Base-by-base conservation (phyloP, 2,113 vertebrate genomes). In the Zingel zingel region DNA sequence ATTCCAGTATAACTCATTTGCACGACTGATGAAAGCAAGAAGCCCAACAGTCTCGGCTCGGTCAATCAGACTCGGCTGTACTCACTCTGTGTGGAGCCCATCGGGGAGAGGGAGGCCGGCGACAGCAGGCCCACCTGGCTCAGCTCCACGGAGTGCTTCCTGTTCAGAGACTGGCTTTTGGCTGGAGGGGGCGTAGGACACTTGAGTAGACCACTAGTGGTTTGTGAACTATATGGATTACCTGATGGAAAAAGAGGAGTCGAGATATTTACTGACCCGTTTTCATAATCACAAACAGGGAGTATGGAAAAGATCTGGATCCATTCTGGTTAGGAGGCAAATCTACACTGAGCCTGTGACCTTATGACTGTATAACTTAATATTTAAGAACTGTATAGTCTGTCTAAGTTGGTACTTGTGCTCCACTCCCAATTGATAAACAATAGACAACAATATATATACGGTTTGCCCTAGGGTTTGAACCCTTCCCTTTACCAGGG, bases 31-130 rank as follows among this genome's bases (percentile, higher is more conserved):
- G 45, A 72, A 47, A 69, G 18, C 39, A 27, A 47, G 56, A 15
- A 36, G 51, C 45, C 43, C 43, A 23, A 27, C 48, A 14, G 54
- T 27, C 27, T 27, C 2, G 27, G 27, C 27, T 27, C 27, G 27
- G 27, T 53, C 43, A 43, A 56, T 67, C 25, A 39, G 75, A 53
- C 48, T 66, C 7, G 0, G 21, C 58, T 71, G 27, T 54, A 97
- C 98, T 99, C 94, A 99, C 98, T 98, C 96, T 99, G 98, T 89
- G 97, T 96, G 80, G 97, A 96, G 84, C 96, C 96, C 88, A 98
- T 97, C 70, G 98, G 98, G 56, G 98, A 99, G 86, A 98, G 95
- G 50, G 97, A 96, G 67, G 97, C 93, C 10, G 98, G 97, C 57
- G 98, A 99, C 91, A 99, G 96, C 95, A 99, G 95, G 92, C 96